Conservation (phyloP, 2,113 vertebrate species). For the Terrapene triunguis region DNA sequence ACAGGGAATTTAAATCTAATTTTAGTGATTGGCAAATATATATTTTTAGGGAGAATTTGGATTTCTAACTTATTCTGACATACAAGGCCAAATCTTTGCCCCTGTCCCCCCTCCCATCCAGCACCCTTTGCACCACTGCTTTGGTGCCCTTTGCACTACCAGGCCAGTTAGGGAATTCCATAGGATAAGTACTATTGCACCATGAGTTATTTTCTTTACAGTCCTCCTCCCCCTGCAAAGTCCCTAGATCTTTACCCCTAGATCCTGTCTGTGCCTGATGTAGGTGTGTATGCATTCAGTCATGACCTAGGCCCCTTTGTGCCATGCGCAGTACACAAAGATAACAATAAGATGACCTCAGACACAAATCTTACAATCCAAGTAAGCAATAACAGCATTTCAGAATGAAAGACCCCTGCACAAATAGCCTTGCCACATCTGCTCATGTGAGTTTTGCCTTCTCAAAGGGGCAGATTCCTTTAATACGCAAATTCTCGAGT, state of each 20-base stretch:
- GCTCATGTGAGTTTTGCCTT: neutral
- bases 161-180: neutral
- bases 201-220: neutral
- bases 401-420: neutral
- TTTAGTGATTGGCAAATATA: neutral
- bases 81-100: neutral
- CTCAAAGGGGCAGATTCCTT: neutral
- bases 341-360: neutral
- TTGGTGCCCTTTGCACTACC: neutral
- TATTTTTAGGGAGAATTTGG: rapidly evolving
- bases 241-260: neutral
- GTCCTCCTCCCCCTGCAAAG: no score
- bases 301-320: neutral
- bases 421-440: neutral
- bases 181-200: neutral
- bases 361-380: neutral
- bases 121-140: neutral
- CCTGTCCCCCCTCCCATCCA: neutral
- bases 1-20: rapidly evolving
- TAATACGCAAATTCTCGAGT: neutral
- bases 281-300: neutral
- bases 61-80: neutral
- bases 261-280: neutral
- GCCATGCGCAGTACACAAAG: neutral
- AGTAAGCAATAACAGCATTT: neutral